phyloP scores from a whole-genome alignment of 1,140 invertebrate species.

The Bombus picipes region DNA sequence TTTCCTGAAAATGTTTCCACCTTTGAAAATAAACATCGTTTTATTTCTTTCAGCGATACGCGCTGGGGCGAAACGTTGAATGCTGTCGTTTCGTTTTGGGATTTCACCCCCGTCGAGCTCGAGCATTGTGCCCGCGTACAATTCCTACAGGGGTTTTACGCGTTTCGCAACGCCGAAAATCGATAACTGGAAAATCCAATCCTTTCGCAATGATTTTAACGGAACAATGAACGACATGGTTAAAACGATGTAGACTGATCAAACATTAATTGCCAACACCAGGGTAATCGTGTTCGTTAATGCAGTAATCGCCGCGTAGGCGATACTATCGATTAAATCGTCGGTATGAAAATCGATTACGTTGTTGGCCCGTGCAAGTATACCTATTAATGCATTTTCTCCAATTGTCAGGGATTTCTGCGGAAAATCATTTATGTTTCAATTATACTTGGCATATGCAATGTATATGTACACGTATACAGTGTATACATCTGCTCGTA shows the following conservation, averaged over 20 bases:
- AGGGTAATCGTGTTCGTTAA: conserved; percentile 24
- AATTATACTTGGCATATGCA: background rate
- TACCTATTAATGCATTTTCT: conserved; percentile 1
- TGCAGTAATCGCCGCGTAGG: background rate
- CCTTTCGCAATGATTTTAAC: conserved; percentile 15
- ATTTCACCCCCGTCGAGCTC: background rate
- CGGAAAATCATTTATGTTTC: background rate
- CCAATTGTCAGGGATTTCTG: background rate
- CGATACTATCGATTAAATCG: conserved; percentile 12
- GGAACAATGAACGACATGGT: background rate
- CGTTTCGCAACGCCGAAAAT: background rate
- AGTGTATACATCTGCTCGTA: background rate
- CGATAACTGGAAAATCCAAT: conserved; percentile 20
- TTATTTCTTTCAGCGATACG: background rate
- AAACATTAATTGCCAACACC: conserved; percentile 18
- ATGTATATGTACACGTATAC: background rate
- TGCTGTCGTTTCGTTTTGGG: background rate
- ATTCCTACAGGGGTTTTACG: background rate
- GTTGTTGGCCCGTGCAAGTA: background rate
- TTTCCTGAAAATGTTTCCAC: background rate
- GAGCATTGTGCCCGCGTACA: background rate
- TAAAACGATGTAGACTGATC: conserved; percentile 5
- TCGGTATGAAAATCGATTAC: conserved; percentile 21
- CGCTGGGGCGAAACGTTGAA: background rate
- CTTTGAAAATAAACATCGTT: background rate